Evolutionary conservation across 2,113 vertebrate species (phyloP), one percentile per base, ranked within the genome.

Genomic region (Anser cygnoides): DNA sequence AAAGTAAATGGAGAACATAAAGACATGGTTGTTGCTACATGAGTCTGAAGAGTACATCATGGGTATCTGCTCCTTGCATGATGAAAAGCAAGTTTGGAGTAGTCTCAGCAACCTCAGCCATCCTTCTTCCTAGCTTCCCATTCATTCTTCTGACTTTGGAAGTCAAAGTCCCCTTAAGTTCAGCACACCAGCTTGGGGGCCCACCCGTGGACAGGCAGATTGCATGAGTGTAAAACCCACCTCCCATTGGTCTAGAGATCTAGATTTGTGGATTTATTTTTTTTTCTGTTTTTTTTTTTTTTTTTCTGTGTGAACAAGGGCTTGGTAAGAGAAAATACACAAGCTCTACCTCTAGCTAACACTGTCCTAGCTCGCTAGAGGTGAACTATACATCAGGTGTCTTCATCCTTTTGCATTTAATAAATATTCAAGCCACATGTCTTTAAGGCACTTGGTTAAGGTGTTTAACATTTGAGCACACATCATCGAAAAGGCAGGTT

Each of bases 391-490:
- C 49, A 44, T 65, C 76, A 87, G 43, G 91, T 63, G 18, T 57
- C 83, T 83, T 75, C 43, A 68, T 31, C 50, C 23, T 90, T 94
- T 76, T 66, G 41, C 50, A 73, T 66, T 22, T 20, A 84, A 87
- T 93, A 92, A 87, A 85, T 94, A 94, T 79, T 93, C 80, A 84
- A 84, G 37, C 18, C 54, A 39, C 55, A 46, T 16, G 11, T 89
- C 66, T 87, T 83, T 73, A 76, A 84, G 70, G 44, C 62, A 50
- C 74, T 52, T 44, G 77, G 80, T 87, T 96, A 84, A 91, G 74
- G 77, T 93, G 62, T 81, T 94, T 94, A 87, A 82, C 44, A 73
- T 89, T 73, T 91, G 77, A 92, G 80, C 50, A 93, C 70, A 75
- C 35, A 82, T 59, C 62, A 78, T 1, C 84, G 89, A 73, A 93